A percentile compares a stretch with the other conserved stretches of the same genome.
Evolutionary conservation across 2,888 invertebrate genomes (phyloP).

Genomic region (Sclerodermus sp.): DNA sequence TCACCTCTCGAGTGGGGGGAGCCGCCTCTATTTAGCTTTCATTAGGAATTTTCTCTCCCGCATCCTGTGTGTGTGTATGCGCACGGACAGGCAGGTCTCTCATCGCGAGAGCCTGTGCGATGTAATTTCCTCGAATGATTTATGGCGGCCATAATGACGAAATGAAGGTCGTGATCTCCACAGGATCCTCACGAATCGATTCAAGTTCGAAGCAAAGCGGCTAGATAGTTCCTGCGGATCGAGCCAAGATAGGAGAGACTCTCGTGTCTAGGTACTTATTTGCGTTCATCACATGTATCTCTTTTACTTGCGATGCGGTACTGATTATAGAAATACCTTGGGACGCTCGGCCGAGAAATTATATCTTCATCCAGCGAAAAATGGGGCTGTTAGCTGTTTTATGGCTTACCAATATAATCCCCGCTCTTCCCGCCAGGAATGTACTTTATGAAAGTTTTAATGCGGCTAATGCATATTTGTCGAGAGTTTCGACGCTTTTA

Average conservation of each 20-base stretch:
- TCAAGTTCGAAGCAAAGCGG: background rate
- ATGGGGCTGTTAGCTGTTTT: too few species aligned
- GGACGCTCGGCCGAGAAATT: too few species aligned
- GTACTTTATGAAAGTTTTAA: too few species aligned
- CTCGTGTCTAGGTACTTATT: slow-evolving; percentile 9
- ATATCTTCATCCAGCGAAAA: too few species aligned
- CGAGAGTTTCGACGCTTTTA: too few species aligned
- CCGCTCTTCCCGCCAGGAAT: too few species aligned
- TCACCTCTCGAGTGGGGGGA: slow-evolving; percentile 1
- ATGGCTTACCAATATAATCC: too few species aligned
- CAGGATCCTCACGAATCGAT: slow-evolving; percentile 36
- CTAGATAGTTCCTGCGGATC: slow-evolving; percentile 5
- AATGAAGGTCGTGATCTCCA: slow-evolving; percentile 42
- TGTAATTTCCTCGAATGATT: slow-evolving; percentile 46
- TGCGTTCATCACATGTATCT: background rate
- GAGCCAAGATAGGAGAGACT: slow-evolving; percentile 10
- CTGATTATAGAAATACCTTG: too few species aligned
- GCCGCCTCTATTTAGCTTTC: slow-evolving; percentile 8
- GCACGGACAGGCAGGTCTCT: slow-evolving; percentile 39
- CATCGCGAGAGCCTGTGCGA: slow-evolving; percentile 41
- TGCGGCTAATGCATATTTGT: too few species aligned
- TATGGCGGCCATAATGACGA: slow-evolving; percentile 42
- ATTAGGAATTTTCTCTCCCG: slow-evolving; percentile 22
- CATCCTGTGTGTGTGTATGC: too few species aligned
- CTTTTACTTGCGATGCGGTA: too few species aligned